Percentiles rank a stretch among this genome's conserved stretches.
Conservation (phyloP, 1,140 invertebrate genomes). For the Tetragnatha versicolor region DNA sequence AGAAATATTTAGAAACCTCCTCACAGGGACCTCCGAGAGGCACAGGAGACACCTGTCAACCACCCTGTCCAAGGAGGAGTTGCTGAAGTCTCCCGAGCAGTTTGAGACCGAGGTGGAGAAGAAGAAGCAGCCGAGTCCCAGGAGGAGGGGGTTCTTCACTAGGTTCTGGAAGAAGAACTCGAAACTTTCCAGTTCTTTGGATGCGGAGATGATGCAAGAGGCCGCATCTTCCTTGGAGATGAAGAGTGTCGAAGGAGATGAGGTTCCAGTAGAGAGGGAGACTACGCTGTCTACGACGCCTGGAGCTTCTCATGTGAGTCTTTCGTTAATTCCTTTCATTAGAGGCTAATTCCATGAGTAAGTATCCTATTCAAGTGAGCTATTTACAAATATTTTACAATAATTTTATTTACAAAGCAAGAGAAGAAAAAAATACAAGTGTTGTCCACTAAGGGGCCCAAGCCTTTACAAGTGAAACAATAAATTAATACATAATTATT, state of each 20-base stretch:
- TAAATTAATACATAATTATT: no score
- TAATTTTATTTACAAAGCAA: no score
- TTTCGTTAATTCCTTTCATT: no score
- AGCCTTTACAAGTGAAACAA: no score
- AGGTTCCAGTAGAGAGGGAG: background rate
- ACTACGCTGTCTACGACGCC: background rate
- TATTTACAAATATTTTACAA: no score
- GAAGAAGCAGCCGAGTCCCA: background rate
- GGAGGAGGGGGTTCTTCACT: conserved; percentile 5
- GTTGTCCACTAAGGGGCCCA: no score
- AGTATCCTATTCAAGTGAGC: no score
- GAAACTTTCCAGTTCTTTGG: background rate
- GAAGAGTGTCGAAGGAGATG: no score
- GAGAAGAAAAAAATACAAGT: no score
- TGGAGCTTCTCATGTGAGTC: conserved; percentile 5
- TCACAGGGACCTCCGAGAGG: conserved; percentile 5
- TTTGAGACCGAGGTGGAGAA: no score
- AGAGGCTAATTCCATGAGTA: no score
- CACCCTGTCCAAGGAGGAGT: conserved; percentile 18
- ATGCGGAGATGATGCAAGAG: background rate
- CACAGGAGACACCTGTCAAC: conserved; percentile 12
- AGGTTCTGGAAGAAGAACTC: conserved; percentile 14
- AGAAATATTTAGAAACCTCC: no score
- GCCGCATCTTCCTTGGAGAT: background rate
- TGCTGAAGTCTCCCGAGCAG: conserved; percentile 8